A percentile compares a stretch with the other conserved stretches of the same genome.
Conservation (phyloP, 64 coral and sea anemone genomes). For the Pachyseris speciosa region DNA sequence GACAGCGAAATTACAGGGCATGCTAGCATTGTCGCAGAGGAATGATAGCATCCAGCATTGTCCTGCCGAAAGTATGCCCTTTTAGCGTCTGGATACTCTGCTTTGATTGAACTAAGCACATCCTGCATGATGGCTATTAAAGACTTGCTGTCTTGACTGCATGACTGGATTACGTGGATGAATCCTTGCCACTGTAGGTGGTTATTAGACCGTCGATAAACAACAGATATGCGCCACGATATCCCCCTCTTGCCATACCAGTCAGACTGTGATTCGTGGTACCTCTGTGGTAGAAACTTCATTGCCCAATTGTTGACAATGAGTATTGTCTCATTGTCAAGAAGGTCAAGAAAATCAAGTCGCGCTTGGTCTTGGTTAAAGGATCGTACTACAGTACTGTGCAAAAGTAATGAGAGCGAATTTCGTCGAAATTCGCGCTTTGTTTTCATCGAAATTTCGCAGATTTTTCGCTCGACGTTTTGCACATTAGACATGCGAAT, state of each 20-base stretch:
- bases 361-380: neutral
- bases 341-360: neutral
- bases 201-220: neutral
- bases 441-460: no score
- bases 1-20: neutral
- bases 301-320: conserved; percentile 25
- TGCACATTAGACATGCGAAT: no score
- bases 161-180: neutral
- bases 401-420: no score
- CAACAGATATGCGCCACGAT: conserved; percentile 24
- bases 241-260: conserved; percentile 45
- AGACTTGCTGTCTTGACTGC: neutral
- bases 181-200: conserved; percentile 3
- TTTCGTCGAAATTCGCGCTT: no score
- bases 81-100: neutral
- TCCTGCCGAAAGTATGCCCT: conserved; percentile 2
- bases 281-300: conserved; percentile 36
- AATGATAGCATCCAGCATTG: conserved; percentile 27
- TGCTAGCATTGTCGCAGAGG: neutral
- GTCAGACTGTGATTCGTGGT: conserved; percentile 24
- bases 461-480: no score
- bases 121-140: neutral
- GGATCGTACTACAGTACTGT: no score
- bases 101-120: neutral
- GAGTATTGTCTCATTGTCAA: neutral